phyloP scores from a whole-genome alignment of 2,113 vertebrate species.

The Girardinichthys multiradiatus region DNA sequence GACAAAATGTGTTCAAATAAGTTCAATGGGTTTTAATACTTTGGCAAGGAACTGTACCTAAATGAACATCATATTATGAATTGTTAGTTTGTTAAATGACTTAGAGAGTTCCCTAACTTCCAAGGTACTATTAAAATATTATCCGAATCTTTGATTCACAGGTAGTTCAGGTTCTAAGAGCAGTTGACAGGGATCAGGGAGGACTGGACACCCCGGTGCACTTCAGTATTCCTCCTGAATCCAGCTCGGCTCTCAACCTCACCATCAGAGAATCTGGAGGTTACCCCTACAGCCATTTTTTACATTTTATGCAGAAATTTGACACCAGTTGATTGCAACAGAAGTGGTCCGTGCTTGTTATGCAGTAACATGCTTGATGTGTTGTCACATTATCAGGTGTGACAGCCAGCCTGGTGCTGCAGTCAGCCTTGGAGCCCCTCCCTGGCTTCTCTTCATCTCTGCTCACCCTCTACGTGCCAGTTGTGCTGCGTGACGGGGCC shows the following conservation, averaged over 20 bases:
- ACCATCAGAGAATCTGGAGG: constrained; percentile 83
- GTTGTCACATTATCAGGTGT: constrained; percentile 65
- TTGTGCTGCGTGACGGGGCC: constrained; percentile 85
- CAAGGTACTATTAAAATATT: background rate
- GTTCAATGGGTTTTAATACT: no score
- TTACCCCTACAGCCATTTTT: constrained; percentile 34
- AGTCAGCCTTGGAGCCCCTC: constrained; percentile 73
- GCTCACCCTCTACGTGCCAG: constrained; percentile 81
- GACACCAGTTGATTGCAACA: background rate
- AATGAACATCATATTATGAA: background rate
- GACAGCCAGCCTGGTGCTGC: constrained; percentile 80
- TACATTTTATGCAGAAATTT: constrained; percentile 6
- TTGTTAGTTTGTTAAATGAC: background rate
- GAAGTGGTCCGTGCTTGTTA: background rate
- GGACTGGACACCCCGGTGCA: constrained; percentile 79
- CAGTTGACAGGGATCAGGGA: constrained; percentile 82
- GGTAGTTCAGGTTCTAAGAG: constrained; percentile 86
- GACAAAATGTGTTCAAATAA: no score
- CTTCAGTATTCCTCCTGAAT: constrained; percentile 82
- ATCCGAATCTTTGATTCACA: constrained; percentile 54
- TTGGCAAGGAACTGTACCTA: background rate
- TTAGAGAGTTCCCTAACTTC: background rate
- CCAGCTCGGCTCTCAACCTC: constrained; percentile 83
- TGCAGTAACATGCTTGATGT: constrained; percentile 22
- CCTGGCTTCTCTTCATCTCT: constrained; percentile 59